Evolutionary conservation across 2,888 invertebrate species (phyloP), one percentile per base, ranked within the genome.

Genomic region (Parnassius orleans): DNA sequence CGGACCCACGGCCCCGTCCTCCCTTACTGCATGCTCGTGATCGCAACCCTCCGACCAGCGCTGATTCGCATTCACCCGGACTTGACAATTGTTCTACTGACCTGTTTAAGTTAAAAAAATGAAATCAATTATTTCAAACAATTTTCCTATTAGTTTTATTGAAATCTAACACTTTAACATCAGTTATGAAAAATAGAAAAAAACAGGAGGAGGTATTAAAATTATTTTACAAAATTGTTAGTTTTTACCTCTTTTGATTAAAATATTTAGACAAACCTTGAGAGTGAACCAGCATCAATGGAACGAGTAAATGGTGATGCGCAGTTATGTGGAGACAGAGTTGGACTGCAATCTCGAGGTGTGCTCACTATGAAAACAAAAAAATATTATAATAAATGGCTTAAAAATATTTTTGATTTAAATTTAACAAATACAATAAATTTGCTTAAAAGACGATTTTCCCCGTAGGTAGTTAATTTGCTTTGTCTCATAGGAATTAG

Each of bases 71-170:
- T 73, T 95, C 95, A 62, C 95, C 93, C 0, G 96, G 95, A 64
- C 96, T 95, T 73, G 95, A 95, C 58, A 97, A 93, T 81, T 97
- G 97, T 79, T 98, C 97, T 67, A 96, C 96, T 68, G 95, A 95
- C 76, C 95, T 95, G 72, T 56, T 70, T 50, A 57, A 53, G 50
- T 44, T 14, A 48, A 48, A 14, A 10, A 14, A 48, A 48, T 47
- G 11, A 3, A 43, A 43, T n/a, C 12, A 47, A n/a, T n/a, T 33
- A 33, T 33, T 33, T 33, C 33, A 33, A 33, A 33, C 5, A 5
- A 33, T 7, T 33, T 7, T 33, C 33, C 33, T 33, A 33, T 33
- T 33, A 33, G 33, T 33, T 7, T 7, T 7, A 33, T 7, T 33
- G 33, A 33, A 33, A 7, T 5, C 0, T 5, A 33, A 33, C 33